Conservation (phyloP, 2,113 vertebrate genomes). For the Axis porcinus region DNA sequence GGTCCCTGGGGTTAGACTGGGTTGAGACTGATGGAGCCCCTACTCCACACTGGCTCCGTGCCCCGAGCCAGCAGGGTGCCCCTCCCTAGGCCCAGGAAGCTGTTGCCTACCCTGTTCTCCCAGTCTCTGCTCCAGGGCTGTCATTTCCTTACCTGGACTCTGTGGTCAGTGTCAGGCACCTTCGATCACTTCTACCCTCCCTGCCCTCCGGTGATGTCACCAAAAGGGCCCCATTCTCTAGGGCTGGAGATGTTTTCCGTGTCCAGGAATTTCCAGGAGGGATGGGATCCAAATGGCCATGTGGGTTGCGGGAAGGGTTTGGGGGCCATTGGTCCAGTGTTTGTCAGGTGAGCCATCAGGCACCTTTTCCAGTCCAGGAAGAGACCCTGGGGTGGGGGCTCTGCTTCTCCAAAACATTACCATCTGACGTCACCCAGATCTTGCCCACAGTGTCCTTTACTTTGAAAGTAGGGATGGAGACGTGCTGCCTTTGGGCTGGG, state of each 20-base stretch:
- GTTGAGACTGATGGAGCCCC: neutral
- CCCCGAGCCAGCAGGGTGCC: neutral
- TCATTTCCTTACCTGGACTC: neutral
- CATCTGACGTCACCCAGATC: neutral
- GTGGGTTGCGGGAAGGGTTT: neutral
- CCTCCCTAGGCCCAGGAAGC: neutral
- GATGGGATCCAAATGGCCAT: neutral
- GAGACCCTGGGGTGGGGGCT: neutral
- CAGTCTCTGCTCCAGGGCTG: neutral
- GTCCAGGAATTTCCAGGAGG: neutral
- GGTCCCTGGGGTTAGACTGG: neutral
- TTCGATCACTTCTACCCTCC: neutral
- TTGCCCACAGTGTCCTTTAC: neutral
- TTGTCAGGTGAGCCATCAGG: neutral
- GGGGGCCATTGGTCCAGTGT: neutral
- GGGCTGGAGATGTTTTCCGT: neutral
- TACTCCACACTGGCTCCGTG: neutral
- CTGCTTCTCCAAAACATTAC: neutral
- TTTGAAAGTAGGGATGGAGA: neutral
- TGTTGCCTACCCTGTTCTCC: neutral
- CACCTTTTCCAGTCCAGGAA: neutral
- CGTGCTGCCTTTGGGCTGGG: neutral
- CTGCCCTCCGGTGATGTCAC: neutral
- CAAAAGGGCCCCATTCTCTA: neutral
- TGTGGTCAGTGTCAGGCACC: neutral